Conservation (phyloP, 2,888 invertebrate genomes). For the Conus canariensis region DNA sequence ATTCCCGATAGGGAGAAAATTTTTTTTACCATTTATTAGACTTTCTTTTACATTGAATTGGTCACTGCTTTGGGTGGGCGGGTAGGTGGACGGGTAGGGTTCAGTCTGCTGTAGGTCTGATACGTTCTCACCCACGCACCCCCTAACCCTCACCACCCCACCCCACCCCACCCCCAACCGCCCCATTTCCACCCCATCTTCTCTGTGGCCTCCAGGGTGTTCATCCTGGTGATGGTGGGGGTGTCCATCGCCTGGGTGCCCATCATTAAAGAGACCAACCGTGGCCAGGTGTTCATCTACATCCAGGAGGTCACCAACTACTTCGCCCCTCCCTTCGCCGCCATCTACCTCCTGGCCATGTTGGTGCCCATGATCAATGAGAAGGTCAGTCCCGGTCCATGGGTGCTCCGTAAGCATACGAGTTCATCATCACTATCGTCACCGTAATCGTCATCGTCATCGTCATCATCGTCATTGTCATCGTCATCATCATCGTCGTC, state of each 20-base stretch:
- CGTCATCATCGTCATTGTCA: too few relatives aligned
- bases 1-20: too few relatives aligned
- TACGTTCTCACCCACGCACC: too few relatives aligned
- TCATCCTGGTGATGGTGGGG: slow-evolving; percentile 71
- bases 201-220: slow-evolving; percentile 54
- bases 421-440: neutral
- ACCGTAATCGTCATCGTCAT: neutral
- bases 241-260: slow-evolving; percentile 75
- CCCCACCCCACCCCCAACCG: too few relatives aligned
- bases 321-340: slow-evolving; percentile 72
- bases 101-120: too few relatives aligned
- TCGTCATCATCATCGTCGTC: too few relatives aligned
- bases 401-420: neutral
- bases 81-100: too few relatives aligned
- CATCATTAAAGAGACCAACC: slow-evolving; percentile 71
- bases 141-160: too few relatives aligned
- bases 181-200: neutral
- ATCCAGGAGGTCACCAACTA: slow-evolving; percentile 75
- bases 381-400: slow-evolving; percentile 56
- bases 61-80: too few relatives aligned
- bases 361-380: slow-evolving; percentile 72
- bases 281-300: slow-evolving; percentile 74
- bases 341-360: slow-evolving; percentile 69
- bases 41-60: too few relatives aligned
- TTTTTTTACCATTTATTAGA: too few relatives aligned